Percentiles rank a stretch among this genome's conserved stretches.
Evolutionary conservation across 2,888 invertebrate species (phyloP).

Genomic region (Trachelus stipa): DNA sequence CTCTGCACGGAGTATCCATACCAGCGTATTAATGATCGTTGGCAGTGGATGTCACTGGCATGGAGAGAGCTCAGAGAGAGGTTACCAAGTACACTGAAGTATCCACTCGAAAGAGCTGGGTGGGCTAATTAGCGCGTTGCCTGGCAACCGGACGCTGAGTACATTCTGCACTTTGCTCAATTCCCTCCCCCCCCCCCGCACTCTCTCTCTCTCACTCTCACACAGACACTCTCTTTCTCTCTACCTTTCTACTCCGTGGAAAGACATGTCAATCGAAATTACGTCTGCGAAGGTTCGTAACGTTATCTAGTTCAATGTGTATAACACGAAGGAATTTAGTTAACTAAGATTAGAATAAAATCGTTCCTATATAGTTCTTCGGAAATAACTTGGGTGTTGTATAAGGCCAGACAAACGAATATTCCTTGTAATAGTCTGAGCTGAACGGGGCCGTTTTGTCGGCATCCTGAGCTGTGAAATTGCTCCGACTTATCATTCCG

Average conservation of each 20-base stretch:
- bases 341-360: too few relatives aligned
- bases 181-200: slow-evolving; percentile 31
- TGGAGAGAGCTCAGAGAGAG: slow-evolving; percentile 48
- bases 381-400: too few relatives aligned
- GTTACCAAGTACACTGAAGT: slow-evolving; percentile 63
- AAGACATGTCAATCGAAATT: slow-evolving; percentile 29
- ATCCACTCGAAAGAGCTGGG: slow-evolving; percentile 65
- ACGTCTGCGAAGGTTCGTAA: not conserved
- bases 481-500: slow-evolving; percentile 64
- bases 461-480: slow-evolving; percentile 57
- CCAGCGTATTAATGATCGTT: not conserved
- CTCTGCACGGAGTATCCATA: not conserved
- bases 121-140: slow-evolving; percentile 67
- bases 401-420: too few relatives aligned
- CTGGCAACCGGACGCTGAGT: slow-evolving; percentile 60
- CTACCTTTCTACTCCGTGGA: slow-evolving; percentile 11
- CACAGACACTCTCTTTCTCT: not conserved
- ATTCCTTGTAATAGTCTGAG: too few relatives aligned
- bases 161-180: slow-evolving; percentile 57
- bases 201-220: slow-evolving; percentile 14
- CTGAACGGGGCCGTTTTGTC: slow-evolving; percentile 36
- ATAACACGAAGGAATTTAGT: slow-evolving; percentile 27
- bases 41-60: not conserved
- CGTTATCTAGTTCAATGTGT: slow-evolving; percentile 18
- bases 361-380: too few relatives aligned